phyloP scores from a whole-genome alignment of 2,797 vertebrate species.

The Centropyge bicolor region DNA sequence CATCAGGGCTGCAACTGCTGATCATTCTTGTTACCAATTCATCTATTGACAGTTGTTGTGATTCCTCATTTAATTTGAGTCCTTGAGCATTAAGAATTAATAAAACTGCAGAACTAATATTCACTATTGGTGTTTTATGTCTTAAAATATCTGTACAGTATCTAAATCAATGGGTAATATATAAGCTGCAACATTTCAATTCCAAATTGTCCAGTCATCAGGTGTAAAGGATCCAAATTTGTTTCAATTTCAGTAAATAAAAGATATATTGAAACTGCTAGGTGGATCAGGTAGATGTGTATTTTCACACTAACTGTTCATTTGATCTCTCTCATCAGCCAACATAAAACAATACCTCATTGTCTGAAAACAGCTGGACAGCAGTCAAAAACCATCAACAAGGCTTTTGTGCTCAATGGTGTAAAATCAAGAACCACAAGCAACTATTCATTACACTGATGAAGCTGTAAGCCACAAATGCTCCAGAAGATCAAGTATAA shows the following conservation, averaged over 20 bases:
- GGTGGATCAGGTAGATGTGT: not conserved
- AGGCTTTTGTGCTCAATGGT: not conserved
- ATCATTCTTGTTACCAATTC: too few relatives aligned
- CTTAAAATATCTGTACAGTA: not conserved
- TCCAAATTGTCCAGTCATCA: not conserved
- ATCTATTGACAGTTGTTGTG: not conserved
- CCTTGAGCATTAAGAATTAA: not conserved
- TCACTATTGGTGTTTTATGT: not conserved
- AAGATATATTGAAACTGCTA: too few relatives aligned
- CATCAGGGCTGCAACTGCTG: not conserved
- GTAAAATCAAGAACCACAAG: too few relatives aligned
- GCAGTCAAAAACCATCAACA: not conserved
- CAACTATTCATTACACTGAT: not conserved
- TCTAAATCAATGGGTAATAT: not conserved
- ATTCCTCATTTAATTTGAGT: not conserved
- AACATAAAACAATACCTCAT: not conserved
- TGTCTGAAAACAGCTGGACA: not conserved
- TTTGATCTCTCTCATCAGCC: not conserved
- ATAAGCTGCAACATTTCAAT: not conserved
- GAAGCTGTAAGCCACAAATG: not conserved
- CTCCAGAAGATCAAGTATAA: not conserved
- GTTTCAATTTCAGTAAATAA: too few relatives aligned
- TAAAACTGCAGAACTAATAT: not conserved
- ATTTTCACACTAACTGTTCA: not conserved
- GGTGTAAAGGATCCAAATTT: not conserved